Evolutionary conservation across 2,797 vertebrate genomes (phyloP).

Genomic region (Anableps anableps): DNA sequence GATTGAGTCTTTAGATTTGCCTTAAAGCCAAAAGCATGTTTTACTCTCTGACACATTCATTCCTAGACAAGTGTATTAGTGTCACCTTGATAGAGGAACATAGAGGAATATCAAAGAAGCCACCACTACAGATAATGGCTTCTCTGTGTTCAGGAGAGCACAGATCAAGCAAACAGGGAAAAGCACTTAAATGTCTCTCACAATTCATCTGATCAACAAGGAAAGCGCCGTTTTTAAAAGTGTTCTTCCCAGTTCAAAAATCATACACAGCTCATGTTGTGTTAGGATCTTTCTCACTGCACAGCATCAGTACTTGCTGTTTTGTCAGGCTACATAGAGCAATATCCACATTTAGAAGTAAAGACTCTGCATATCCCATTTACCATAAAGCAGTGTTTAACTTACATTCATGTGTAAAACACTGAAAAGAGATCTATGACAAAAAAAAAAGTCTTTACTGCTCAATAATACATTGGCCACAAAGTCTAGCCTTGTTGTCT

Average conservation of each 20-base stretch:
- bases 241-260: slow-evolving; percentile 29
- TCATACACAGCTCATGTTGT: slow-evolving; percentile 22
- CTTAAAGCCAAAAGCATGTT: slow-evolving; percentile 50
- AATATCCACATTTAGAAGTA: slow-evolving; percentile 26
- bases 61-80: slow-evolving; percentile 37
- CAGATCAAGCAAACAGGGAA: slow-evolving; percentile 61
- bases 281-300: slow-evolving; percentile 25
- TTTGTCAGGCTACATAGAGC: slow-evolving; percentile 19
- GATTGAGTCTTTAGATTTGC: slow-evolving; percentile 43
- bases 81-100: slow-evolving; percentile 56
- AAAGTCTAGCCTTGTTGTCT: neutral
- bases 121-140: slow-evolving; percentile 54
- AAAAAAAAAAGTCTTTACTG: slow-evolving; percentile 9
- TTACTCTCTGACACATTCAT: slow-evolving; percentile 41
- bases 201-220: slow-evolving; percentile 53
- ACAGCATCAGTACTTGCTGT: slow-evolving; percentile 10
- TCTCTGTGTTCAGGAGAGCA: slow-evolving; percentile 49
- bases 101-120: slow-evolving; percentile 42
- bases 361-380: slow-evolving; percentile 9
- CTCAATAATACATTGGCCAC: neutral
- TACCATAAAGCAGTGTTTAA: slow-evolving; percentile 19
- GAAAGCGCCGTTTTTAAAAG: slow-evolving; percentile 9
- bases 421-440: slow-evolving; percentile 16
- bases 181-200: slow-evolving; percentile 61
- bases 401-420: slow-evolving; percentile 39